Percentiles rank a stretch among this genome's conserved stretches.
phyloP scores from a whole-genome alignment of 2,113 vertebrate genomes.

The Leuciscus idus region DNA sequence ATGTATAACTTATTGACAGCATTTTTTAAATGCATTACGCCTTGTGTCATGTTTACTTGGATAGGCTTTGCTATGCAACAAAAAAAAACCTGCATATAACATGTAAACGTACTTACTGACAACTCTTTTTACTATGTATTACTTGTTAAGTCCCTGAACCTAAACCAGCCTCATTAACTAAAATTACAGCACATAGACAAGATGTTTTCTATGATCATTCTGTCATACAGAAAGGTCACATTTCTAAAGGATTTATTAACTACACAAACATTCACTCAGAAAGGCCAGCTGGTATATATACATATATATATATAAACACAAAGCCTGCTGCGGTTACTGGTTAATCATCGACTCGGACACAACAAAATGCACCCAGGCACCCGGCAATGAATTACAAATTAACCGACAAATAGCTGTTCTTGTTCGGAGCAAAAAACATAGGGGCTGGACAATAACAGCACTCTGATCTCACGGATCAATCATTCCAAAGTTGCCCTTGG shows the following conservation, averaged over 20 bases:
- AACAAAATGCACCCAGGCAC: slow-evolving; percentile 64
- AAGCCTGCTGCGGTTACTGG: slow-evolving; percentile 31
- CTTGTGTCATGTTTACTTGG: background rate
- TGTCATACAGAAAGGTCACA: slow-evolving; percentile 36
- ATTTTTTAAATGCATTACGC: background rate
- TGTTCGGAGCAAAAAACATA: background rate
- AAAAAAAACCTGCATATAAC: background rate
- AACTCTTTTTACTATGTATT: background rate
- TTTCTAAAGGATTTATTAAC: slow-evolving; percentile 46
- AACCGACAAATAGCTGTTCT: slow-evolving; percentile 59
- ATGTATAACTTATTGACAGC: background rate
- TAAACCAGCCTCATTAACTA: background rate
- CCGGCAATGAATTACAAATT: slow-evolving; percentile 73
- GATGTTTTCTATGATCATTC: background rate
- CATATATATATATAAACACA: background rate
- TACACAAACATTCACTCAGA: slow-evolving; percentile 43
- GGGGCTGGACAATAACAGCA: background rate
- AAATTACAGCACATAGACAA: background rate
- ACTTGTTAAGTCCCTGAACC: background rate
- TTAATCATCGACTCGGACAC: slow-evolving; percentile 76
- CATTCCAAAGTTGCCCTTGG: slow-evolving; percentile 81
- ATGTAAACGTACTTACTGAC: background rate
- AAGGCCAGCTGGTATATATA: slow-evolving; percentile 18
- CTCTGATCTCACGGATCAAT: slow-evolving; percentile 47
- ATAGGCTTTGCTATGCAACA: background rate